These are phyloP conservation scores for Cyaniris semiargus DNA, from an alignment of 2,888 invertebrate species.

Conservation along the genomic window DNA sequence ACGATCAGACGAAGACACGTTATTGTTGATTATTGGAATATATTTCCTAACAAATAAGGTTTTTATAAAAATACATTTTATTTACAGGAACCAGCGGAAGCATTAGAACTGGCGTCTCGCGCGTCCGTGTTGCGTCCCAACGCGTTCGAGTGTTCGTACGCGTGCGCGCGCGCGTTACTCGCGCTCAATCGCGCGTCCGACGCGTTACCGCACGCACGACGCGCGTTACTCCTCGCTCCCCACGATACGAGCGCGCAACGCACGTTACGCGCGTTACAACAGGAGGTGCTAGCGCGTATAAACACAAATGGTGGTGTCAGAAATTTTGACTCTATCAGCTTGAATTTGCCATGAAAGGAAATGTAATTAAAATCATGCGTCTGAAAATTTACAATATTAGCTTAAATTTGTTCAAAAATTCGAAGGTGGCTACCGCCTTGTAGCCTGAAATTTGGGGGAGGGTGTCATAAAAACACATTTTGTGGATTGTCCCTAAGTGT, in stretches of 20 bases:
- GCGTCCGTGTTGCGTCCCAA: slow-evolving; percentile 91
- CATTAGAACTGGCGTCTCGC: slow-evolving; percentile 92
- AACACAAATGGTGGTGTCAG: slow-evolving; percentile 63
- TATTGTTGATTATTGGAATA: too few relatives aligned
- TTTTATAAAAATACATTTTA: slow-evolving; percentile 32
- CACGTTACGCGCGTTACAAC: slow-evolving; percentile 86
- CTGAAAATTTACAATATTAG: background rate
- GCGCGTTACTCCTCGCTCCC: slow-evolving; percentile 88
- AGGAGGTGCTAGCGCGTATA: slow-evolving; percentile 83
- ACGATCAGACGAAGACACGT: too few relatives aligned
- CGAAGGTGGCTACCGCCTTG: background rate
- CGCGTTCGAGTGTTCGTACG: slow-evolving; percentile 96
- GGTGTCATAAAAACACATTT: too few relatives aligned
- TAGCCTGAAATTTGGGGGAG: too few relatives aligned
- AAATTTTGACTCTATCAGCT: slow-evolving; percentile 74
- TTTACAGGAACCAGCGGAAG: slow-evolving; percentile 89
- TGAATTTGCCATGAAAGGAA: slow-evolving; percentile 65
- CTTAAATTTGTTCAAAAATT: background rate
- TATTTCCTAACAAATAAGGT: too few relatives aligned
- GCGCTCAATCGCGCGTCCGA: slow-evolving; percentile 87
- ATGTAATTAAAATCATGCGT: too few relatives aligned
- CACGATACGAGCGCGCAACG: slow-evolving; percentile 86
- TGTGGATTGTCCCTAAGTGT: too few relatives aligned
- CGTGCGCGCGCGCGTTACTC: slow-evolving; percentile 91
- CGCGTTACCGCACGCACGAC: slow-evolving; percentile 90